Base-by-base conservation (phyloP, 2,113 vertebrate species). In the Ctenodactylus gundi region DNA sequence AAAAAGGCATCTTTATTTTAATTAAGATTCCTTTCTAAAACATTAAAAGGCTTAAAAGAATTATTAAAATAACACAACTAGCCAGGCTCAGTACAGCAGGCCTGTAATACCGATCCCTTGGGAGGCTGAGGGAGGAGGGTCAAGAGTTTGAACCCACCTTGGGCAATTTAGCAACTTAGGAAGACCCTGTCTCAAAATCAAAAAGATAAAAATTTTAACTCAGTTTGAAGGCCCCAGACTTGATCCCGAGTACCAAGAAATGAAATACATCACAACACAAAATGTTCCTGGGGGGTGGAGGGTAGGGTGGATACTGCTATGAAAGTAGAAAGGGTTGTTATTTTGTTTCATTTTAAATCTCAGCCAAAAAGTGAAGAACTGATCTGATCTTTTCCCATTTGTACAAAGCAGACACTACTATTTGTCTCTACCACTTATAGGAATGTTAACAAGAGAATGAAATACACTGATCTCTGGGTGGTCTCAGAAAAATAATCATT, bases 381-480 rank as follows among this genome's bases (percentile, higher is more conserved):
- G 51, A 88, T 90, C 90, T 80, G 36, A 81, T 14, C 39, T 91
- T 64, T 93, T 77, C 57, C 10, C 27, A 46, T 78, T 85, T 67
- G 49, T 77, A 85, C 7, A 85, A 55, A 39, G 36, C 29, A 82
- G 31, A 81, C 62, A 84, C 4, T 58, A 84, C 9, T 84, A 91
- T 18, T 62, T 88, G 31, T 46, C 72, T 88, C 34, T 72, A 53
- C 21, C 67, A 72, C 60, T 88, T 88, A 55, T 60, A 87, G 68
- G 44, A 95, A 93, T 93, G 20, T 91, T 93, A 84, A 86, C 21
- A 88, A 65, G 25, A 87, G 36, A 85, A 85, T 90, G 65, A 85
- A 94, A 95, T 49, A 90, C 18, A 89, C 1, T 68, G 13, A 83
- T 72, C 34, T 85, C 46, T 46, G 21, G 20, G 18, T 51, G n/a